Conservation (phyloP, 2,797 vertebrate species). For the Takifugu ocellatus region DNA sequence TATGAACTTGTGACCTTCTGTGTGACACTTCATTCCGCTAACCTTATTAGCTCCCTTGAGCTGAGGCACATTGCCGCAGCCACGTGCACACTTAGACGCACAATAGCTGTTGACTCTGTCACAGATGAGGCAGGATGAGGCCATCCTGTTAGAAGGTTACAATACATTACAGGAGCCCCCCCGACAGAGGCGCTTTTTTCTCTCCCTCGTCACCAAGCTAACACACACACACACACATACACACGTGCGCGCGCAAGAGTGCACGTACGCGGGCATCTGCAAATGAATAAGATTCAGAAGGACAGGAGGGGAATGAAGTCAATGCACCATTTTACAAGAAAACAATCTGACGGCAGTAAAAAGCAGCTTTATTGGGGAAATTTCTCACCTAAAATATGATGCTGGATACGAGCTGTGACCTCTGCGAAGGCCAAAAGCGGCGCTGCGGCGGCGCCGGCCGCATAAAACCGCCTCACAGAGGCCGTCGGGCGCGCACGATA, state of each 20-base stretch:
- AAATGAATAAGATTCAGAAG: slow-evolving; percentile 51
- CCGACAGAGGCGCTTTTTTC: slow-evolving; percentile 40
- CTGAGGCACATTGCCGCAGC: slow-evolving; percentile 24
- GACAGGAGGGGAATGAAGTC: slow-evolving; percentile 45
- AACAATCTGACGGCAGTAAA: slow-evolving; percentile 65
- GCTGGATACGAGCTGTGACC: slow-evolving; percentile 58
- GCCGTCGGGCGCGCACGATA: background rate
- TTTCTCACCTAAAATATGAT: slow-evolving; percentile 58
- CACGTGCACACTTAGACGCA: slow-evolving; percentile 6
- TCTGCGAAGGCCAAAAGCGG: slow-evolving; percentile 23
- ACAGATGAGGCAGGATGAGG: slow-evolving; percentile 23
- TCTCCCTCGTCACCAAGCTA: slow-evolving; percentile 4
- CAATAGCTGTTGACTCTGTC: slow-evolving; percentile 26
- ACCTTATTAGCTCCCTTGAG: slow-evolving; percentile 60
- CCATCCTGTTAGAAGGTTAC: slow-evolving; percentile 50
- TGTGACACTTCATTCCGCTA: slow-evolving; percentile 50
- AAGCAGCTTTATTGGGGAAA: slow-evolving; percentile 54
- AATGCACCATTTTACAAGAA: slow-evolving; percentile 62
- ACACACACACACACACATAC: slow-evolving; percentile 8
- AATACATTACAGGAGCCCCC: slow-evolving; percentile 32
- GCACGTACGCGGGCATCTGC: slow-evolving; percentile 8
- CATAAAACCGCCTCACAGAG: too few species aligned
- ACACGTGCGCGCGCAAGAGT: background rate
- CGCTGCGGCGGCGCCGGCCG: slow-evolving; percentile 5
- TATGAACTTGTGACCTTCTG: slow-evolving; percentile 64